Evolutionary conservation across 1,140 invertebrate species (phyloP).

Genomic region (Berghia stephanieae): DNA sequence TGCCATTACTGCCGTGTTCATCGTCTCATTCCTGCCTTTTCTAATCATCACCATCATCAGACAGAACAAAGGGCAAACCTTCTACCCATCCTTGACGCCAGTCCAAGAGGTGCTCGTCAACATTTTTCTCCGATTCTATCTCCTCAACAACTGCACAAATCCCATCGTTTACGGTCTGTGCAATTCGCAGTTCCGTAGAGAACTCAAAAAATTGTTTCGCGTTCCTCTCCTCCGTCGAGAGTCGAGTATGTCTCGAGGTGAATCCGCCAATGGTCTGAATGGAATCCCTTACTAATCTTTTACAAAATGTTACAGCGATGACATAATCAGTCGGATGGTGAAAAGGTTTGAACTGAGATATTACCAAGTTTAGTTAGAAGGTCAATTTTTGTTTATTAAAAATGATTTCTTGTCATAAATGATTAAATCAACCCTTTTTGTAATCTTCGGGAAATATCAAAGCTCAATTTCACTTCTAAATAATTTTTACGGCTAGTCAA

Average conservation of each 20-base stretch:
- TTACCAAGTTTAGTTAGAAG: too few species aligned
- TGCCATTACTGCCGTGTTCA: constrained; percentile 52
- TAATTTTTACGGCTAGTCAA: too few species aligned
- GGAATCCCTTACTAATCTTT: too few species aligned
- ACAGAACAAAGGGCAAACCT: constrained; percentile 13
- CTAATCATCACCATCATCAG: constrained; percentile 44
- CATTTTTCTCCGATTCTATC: constrained; percentile 48
- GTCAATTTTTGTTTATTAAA: too few species aligned
- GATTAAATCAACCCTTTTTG: too few species aligned
- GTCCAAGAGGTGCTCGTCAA: constrained; percentile 38
- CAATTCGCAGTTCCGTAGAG: constrained; percentile 46
- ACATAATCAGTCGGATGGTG: too few species aligned
- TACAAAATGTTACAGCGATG: too few species aligned
- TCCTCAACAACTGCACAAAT: constrained; percentile 52
- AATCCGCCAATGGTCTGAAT: too few species aligned
- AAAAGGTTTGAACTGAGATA: too few species aligned
- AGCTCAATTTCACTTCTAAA: too few species aligned
- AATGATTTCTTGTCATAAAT: too few species aligned
- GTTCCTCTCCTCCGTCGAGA: not conserved
- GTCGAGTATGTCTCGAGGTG: not conserved
- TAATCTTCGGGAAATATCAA: too few species aligned
- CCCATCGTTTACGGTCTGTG: constrained; percentile 53
- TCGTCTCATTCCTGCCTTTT: constrained; percentile 57
- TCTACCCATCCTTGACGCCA: constrained; percentile 31
- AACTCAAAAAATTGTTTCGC: constrained; percentile 38